Evolutionary conservation across 2,888 invertebrate species (phyloP).

Genomic region (Cerastis leucographa): DNA sequence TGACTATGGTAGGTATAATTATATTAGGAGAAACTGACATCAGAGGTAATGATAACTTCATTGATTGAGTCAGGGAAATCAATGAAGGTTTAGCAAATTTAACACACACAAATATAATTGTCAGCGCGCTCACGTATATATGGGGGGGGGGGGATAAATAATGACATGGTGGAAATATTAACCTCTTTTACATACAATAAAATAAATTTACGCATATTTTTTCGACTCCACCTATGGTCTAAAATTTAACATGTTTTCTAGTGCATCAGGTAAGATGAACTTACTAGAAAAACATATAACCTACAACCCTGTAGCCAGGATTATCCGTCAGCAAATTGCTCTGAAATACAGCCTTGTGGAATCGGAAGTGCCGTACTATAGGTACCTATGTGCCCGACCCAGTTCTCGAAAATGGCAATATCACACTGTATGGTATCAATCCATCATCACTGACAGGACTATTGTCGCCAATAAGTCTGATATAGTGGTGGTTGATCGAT

Average conservation of each 20-base stretch:
- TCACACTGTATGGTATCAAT: too few relatives aligned
- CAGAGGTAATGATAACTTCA: neutral
- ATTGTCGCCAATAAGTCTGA: too few relatives aligned
- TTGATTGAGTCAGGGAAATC: neutral
- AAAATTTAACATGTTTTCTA: slow-evolving; percentile 24
- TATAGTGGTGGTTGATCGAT: too few relatives aligned
- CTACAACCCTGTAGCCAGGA: too few relatives aligned
- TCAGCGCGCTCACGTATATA: slow-evolving; percentile 13
- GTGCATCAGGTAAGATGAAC: slow-evolving; percentile 15
- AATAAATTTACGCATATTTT: slow-evolving; percentile 29
- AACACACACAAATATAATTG: neutral
- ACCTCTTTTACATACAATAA: slow-evolving; percentile 30
- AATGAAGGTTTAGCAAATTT: neutral
- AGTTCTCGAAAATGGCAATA: too few relatives aligned
- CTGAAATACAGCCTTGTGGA: too few relatives aligned
- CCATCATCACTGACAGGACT: too few relatives aligned
- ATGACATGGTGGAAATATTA: slow-evolving; percentile 38
- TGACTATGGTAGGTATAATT: slow-evolving; percentile 1
- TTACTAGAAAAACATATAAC: too few relatives aligned
- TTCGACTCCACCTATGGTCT: slow-evolving; percentile 27
- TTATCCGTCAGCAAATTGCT: too few relatives aligned
- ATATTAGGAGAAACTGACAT: neutral
- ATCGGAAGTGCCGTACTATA: too few relatives aligned
- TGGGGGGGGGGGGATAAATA: slow-evolving; percentile 33
- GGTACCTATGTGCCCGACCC: too few relatives aligned